Evolutionary conservation across 1,140 invertebrate species (phyloP).

Genomic region (Battus philenor): DNA sequence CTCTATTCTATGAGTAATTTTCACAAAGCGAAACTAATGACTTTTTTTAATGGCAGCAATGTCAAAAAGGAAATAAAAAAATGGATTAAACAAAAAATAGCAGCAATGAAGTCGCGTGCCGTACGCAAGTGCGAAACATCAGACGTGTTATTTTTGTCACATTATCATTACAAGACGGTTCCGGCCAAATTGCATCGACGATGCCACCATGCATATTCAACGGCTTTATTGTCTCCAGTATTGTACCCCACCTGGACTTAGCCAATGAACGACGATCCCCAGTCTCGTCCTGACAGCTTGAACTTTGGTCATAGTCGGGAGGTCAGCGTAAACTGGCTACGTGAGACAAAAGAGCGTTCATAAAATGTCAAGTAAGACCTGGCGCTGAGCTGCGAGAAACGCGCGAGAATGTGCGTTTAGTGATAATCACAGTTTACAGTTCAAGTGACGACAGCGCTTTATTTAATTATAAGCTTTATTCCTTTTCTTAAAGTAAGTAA

Average conservation of each 20-base stretch:
- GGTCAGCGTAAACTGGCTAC: constrained; percentile 24
- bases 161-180: constrained; percentile 58
- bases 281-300: neutral
- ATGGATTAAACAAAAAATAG: too few relatives aligned
- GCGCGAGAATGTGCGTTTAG: constrained; percentile 4
- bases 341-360: constrained; percentile 40
- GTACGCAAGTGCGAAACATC: neutral
- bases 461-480: neutral
- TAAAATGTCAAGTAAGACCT: constrained; percentile 43
- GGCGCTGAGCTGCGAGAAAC: constrained; percentile 27
- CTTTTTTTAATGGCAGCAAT: too few relatives aligned
- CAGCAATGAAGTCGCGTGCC: constrained; percentile 18
- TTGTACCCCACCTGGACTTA: constrained; percentile 37
- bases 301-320: neutral
- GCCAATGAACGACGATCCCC: constrained; percentile 24
- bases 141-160: constrained; percentile 54
- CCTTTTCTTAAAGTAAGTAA: neutral
- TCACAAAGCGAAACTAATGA: too few relatives aligned
- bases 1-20: too few relatives aligned
- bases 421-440: constrained; percentile 16
- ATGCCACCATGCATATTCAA: constrained; percentile 62
- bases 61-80: too few relatives aligned
- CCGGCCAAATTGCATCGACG: constrained; percentile 51
- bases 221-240: constrained; percentile 46
- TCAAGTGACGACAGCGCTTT: neutral